Percentiles rank a stretch among this genome's conserved stretches.
Conservation (phyloP, 1,140 invertebrate species). For the Drosophila lini region DNA sequence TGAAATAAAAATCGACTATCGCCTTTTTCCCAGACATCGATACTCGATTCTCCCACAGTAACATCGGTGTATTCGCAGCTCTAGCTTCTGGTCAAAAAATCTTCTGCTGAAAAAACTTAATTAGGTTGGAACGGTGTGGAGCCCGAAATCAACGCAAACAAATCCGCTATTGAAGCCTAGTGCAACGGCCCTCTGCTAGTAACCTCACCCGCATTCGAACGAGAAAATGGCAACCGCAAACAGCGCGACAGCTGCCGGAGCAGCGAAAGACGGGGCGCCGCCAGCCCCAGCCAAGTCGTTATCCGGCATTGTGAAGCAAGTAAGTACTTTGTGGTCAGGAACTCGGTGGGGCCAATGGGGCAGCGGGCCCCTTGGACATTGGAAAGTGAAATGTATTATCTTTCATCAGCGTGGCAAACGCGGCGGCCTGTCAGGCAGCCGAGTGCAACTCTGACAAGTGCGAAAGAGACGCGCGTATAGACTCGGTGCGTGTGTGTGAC, state of each 20-base stretch:
- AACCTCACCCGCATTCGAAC: slow-evolving; percentile 59
- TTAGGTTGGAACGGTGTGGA: slow-evolving; percentile 71
- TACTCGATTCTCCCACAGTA: background rate
- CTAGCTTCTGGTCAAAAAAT: slow-evolving; percentile 30
- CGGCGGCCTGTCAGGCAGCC: slow-evolving; percentile 32
- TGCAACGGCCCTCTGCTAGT: slow-evolving; percentile 63
- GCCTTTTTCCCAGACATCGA: background rate
- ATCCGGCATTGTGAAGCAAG: slow-evolving; percentile 79
- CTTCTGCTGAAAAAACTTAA: slow-evolving; percentile 78
- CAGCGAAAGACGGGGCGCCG: slow-evolving; percentile 74
- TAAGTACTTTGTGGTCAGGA: slow-evolving; percentile 51
- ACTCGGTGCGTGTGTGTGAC: slow-evolving; percentile 63
- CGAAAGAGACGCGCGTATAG: slow-evolving; percentile 69
- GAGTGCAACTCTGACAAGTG: slow-evolving; percentile 63
- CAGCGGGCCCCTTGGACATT: background rate
- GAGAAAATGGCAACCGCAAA: slow-evolving; percentile 81
- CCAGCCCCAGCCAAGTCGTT: slow-evolving; percentile 69
- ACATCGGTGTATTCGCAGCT: slow-evolving; percentile 4
- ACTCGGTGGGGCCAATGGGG: background rate
- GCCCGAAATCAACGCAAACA: slow-evolving; percentile 48
- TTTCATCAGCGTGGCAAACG: slow-evolving; percentile 73
- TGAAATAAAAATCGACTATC: background rate
- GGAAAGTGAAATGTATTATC: slow-evolving; percentile 42
- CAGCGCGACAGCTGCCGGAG: slow-evolving; percentile 72
- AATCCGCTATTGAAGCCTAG: slow-evolving; percentile 57